Percentiles rank a stretch among this genome's conserved stretches.
phyloP scores from a whole-genome alignment of 2,888 invertebrate species.

The Pristionchus maxplancki region DNA sequence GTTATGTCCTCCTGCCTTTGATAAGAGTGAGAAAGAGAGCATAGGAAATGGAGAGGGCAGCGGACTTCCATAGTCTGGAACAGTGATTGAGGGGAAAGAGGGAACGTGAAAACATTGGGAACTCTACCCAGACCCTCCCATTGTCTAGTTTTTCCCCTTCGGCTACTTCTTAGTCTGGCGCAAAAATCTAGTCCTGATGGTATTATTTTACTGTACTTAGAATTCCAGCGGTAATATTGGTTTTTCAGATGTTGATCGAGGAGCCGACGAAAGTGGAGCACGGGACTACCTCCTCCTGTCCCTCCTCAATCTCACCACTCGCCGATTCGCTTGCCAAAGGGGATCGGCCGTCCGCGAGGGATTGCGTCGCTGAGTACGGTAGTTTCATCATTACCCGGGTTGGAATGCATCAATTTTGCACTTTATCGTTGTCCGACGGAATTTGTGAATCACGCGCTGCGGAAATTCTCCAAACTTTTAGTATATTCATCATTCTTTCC shows the following conservation, averaged over 20 bases:
- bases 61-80: neutral
- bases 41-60: neutral
- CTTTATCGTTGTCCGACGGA: neutral
- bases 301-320: conserved; percentile 14
- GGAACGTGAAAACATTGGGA: neutral
- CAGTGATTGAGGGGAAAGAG: neutral
- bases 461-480: conserved; percentile 9
- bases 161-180: neutral
- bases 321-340: neutral
- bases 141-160: neutral
- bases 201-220: neutral
- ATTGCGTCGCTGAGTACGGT: conserved; percentile 26
- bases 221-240: neutral
- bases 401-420: neutral
- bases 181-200: neutral
- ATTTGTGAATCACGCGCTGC: neutral
- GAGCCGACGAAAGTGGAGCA: neutral
- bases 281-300: neutral
- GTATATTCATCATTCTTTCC: conserved; percentile 28
- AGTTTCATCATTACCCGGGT: neutral
- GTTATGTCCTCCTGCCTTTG: neutral
- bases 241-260: conserved; percentile 42
- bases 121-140: neutral
- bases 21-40: neutral
- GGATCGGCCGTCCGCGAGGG: neutral